A percentile compares a stretch with the other conserved stretches of the same genome.
These are phyloP conservation scores for Trachythela sp. DNA, from an alignment of 64 coral and sea anemone genomes.

Conservation along the genomic window DNA sequence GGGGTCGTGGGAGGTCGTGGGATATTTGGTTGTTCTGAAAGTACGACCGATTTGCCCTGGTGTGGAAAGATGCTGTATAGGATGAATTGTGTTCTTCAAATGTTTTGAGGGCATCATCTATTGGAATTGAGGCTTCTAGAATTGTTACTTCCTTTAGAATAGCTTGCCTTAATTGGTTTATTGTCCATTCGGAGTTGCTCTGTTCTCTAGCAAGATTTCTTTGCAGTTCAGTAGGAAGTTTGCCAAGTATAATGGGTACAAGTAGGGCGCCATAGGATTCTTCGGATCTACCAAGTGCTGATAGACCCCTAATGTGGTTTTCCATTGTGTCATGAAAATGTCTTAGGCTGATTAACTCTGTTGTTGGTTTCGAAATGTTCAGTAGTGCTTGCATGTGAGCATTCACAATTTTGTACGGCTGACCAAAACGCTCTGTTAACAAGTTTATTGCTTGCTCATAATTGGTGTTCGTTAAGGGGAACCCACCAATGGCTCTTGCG, in stretches of 20 bases:
- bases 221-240: too few relatives aligned
- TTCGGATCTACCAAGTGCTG: neutral
- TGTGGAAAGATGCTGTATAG: too few relatives aligned
- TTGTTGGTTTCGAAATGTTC: neutral
- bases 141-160: too few relatives aligned
- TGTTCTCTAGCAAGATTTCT: too few relatives aligned
- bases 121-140: too few relatives aligned
- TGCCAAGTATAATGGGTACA: neutral
- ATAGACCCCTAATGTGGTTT: neutral
- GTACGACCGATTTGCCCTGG: too few relatives aligned
- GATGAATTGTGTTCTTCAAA: too few relatives aligned
- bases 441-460: conserved; percentile 25
- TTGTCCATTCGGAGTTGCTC: too few relatives aligned
- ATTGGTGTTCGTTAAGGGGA: conserved; percentile 13
- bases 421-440: conserved; percentile 38
- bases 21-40: too few relatives aligned
- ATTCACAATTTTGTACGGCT: neutral
- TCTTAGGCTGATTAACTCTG: neutral
- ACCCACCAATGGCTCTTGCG: conserved; percentile 3
- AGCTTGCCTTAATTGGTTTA: too few relatives aligned
- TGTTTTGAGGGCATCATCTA: too few relatives aligned
- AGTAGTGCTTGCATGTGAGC: conserved; percentile 13
- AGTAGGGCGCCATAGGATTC: neutral
- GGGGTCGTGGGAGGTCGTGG: too few relatives aligned
- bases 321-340: neutral